Base-by-base conservation (phyloP, 1,140 invertebrate species). In the Cydia pomonella region DNA sequence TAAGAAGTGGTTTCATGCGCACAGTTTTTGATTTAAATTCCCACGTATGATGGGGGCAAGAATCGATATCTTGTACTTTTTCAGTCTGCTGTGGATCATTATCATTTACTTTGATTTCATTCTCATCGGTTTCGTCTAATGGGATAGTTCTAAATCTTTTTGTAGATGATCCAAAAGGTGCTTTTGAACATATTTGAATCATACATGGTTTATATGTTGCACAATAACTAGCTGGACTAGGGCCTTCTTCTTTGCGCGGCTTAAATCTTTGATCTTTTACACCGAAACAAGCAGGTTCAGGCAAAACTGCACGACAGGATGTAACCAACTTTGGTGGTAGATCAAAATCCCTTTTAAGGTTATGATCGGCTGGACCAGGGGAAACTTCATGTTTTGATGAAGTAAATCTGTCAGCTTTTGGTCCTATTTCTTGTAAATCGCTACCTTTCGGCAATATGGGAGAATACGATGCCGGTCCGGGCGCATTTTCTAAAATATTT, bases 141-240 rank as follows among this genome's bases (percentile, higher is more conserved):
- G 71, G 16, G 16, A 27, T 41, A 66, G 80, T 66, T 77, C 81
- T 82, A 77, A 92, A 91, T 76, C 90, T 80, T 74, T 75, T 50
- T 18, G 86, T 71, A 38, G 80, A 78, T 63, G 75, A 73, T 53
- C 82, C 81, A 82, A 92, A 92, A 6, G 89, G 86, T 1, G 84
- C 83, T 64, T 71, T 77, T 25, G 77, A 72, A 69, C 86, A 89
- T 27, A 76, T 75, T 47, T 79, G 75, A 53, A 81, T 33, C 25
- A 80, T 66, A 80, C 83, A 85, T 29, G 76, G 44, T 44, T 76
- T 86, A 41, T 73, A 74, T 27, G 18, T 77, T 12, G 74, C 27
- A 66, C 81, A 50, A 75, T 91, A 92, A 21, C 75, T 82, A 44
- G 89, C 88, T n/a, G 91, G 87, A 75, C 89, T 83, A 12, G 89